These are phyloP conservation scores for Chelon labrosus DNA, from an alignment of 2,797 vertebrate genomes.

Conservation along the genomic window DNA sequence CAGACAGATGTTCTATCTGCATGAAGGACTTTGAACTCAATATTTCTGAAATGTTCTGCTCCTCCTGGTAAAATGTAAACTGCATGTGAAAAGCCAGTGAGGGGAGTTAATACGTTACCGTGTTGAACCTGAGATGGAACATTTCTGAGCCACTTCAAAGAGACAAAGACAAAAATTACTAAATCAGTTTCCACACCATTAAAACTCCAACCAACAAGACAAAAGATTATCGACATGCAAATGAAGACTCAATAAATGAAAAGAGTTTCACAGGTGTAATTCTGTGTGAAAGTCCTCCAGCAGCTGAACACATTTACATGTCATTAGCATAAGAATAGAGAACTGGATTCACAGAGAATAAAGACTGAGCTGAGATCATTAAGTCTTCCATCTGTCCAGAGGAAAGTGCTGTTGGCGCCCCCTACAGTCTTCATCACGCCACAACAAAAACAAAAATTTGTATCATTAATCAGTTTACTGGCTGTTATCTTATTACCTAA, in stretches of 20 bases:
- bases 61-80: constrained; percentile 14
- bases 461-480: too few species aligned
- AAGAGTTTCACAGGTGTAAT: constrained; percentile 17
- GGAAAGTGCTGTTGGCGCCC: too few species aligned
- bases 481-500: too few species aligned
- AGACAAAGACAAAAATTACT: neutral
- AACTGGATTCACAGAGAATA: neutral
- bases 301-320: constrained; percentile 47
- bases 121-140: neutral
- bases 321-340: constrained; percentile 16
- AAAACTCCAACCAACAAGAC: neutral
- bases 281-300: constrained; percentile 6
- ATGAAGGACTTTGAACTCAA: neutral
- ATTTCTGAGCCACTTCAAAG: constrained; percentile 1
- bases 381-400: too few species aligned
- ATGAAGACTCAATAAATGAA: neutral
- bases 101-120: constrained; percentile 23
- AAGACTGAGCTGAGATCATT: constrained; percentile 2
- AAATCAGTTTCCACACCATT: neutral
- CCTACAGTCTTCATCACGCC: too few species aligned
- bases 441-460: too few species aligned
- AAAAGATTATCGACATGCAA: neutral
- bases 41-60: neutral
- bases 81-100: neutral
- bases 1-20: neutral